Percentiles rank a stretch among this genome's conserved stretches.
These are phyloP conservation scores for Lapara coniferarum DNA, from an alignment of 2,888 invertebrate species.

Conservation along the genomic window DNA sequence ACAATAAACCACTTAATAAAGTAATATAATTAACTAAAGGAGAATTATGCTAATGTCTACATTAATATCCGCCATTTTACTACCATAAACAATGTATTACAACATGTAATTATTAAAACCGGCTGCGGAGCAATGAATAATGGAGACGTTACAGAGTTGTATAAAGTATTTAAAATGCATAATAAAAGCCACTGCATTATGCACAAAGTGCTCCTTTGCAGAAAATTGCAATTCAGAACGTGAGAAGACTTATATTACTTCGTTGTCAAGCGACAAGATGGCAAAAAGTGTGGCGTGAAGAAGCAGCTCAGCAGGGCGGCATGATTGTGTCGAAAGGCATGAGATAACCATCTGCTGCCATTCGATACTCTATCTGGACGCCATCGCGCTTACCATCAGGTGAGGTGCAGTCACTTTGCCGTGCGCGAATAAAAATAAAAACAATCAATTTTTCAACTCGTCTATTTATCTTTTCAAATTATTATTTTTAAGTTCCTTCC, in stretches of 20 bases:
- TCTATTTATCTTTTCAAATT: not conserved
- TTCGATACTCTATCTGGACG: no score
- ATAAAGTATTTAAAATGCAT: constrained; percentile 14
- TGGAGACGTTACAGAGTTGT: not conserved
- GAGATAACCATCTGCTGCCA: no score
- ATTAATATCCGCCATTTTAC: constrained; percentile 12
- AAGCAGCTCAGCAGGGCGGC: no score
- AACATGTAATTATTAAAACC: not conserved
- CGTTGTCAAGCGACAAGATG: not conserved
- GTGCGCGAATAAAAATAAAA: no score
- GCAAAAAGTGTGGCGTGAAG: no score
- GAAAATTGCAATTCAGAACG: constrained; percentile 6
- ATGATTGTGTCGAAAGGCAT: no score
- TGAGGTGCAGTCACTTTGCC: no score
- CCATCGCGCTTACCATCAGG: no score
- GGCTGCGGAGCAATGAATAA: not conserved
- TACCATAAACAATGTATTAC: not conserved
- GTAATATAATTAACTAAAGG: not conserved
- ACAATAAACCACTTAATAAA: not conserved
- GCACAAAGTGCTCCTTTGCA: constrained; percentile 1
- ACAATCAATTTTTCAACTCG: no score
- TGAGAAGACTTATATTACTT: not conserved
- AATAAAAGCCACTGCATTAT: not conserved
- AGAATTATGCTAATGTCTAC: not conserved
- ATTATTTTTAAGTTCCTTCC: no score